Conservation (phyloP, 2,797 vertebrate genomes). For the Syndactyla subalaris region DNA sequence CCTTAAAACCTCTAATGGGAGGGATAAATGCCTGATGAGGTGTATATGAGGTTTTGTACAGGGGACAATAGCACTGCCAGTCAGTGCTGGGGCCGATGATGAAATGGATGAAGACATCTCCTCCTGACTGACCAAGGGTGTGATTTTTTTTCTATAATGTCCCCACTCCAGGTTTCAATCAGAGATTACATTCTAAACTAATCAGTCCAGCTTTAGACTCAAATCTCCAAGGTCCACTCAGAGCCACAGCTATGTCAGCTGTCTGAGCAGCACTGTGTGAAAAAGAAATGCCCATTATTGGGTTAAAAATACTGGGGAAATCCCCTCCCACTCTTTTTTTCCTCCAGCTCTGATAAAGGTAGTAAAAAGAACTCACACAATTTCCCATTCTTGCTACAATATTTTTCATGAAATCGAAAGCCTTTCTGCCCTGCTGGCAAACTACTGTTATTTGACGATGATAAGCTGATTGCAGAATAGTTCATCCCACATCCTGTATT, state of each 20-base stretch:
- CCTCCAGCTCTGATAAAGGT: not conserved
- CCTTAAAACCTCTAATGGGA: not conserved
- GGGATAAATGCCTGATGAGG: not conserved
- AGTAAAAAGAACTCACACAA: not conserved
- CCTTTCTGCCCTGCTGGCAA: conserved; percentile 45
- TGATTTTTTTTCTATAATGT: not conserved
- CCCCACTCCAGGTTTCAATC: not conserved
- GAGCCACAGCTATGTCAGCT: not conserved
- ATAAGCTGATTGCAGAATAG: conserved; percentile 49
- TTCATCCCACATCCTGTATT: conserved; percentile 65
- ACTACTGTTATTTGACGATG: conserved; percentile 13
- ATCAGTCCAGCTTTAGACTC: not conserved
- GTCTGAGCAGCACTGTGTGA: not conserved
- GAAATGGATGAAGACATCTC: not conserved
- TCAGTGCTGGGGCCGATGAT: not conserved
- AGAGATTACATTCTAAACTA: not conserved
- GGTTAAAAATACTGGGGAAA: conserved; percentile 57
- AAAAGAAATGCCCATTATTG: conserved; percentile 11
- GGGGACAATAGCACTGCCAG: not conserved
- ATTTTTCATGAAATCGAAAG: conserved; percentile 65
- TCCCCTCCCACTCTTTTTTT: not conserved
- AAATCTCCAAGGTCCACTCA: not conserved
- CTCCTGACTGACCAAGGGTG: not conserved
- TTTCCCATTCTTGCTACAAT: conserved; percentile 56
- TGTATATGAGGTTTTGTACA: not conserved